Percentiles rank a stretch among this genome's conserved stretches.
Conservation (phyloP, 2,888 invertebrate genomes). For the Hemicrepidius hirtus region DNA sequence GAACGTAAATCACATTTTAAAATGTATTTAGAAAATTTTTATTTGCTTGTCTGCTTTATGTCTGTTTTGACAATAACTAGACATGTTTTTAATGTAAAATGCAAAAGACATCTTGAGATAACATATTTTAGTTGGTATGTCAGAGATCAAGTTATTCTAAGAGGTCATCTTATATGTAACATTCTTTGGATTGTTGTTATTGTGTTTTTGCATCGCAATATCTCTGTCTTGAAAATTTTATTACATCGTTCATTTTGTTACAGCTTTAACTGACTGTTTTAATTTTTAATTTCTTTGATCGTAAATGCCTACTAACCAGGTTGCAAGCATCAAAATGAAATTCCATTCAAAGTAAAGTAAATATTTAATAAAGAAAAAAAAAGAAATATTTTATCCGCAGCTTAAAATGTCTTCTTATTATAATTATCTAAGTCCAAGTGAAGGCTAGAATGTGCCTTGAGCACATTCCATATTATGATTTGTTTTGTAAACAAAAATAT, state of each 20-base stretch:
- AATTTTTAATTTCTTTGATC: too few relatives aligned
- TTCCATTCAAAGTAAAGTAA: too few relatives aligned
- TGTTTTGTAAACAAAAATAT: conserved; percentile 11
- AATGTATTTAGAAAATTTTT: too few relatives aligned
- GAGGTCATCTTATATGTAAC: conserved; percentile 8
- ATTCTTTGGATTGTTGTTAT: conserved; percentile 9
- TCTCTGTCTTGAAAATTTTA: background rate
- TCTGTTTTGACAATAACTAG: background rate
- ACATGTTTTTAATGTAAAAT: background rate
- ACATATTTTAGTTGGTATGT: conserved; percentile 17
- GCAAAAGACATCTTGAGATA: conserved; percentile 1
- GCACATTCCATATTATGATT: conserved; percentile 20
- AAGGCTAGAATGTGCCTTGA: conserved; percentile 15
- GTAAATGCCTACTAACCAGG: too few relatives aligned
- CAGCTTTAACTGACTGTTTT: too few relatives aligned
- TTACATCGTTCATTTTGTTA: too few relatives aligned
- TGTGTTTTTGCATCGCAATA: background rate
- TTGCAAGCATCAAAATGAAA: too few relatives aligned
- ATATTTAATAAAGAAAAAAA: too few relatives aligned
- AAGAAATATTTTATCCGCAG: too few relatives aligned
- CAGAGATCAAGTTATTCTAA: conserved; percentile 10
- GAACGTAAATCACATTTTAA: too few relatives aligned
- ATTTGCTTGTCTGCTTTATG: background rate
- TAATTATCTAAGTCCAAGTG: background rate
- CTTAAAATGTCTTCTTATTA: too few relatives aligned